A percentile compares a stretch with the other conserved stretches of the same genome.
These are phyloP conservation scores for Burhinus oedicnemus DNA, from an alignment of 2,113 vertebrate genomes.

Conservation along the genomic window DNA sequence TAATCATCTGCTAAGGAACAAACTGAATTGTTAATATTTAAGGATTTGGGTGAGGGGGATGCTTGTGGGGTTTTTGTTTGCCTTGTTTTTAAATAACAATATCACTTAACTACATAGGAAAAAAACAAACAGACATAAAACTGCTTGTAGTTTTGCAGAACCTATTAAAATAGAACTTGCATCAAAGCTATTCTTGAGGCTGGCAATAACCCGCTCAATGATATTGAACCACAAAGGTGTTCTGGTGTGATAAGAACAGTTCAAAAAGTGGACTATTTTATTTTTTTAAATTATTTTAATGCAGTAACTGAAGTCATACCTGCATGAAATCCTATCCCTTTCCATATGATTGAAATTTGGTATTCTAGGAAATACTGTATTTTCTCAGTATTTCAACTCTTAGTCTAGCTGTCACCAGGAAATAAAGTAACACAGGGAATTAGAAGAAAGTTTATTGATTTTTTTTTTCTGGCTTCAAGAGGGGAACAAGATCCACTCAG, in stretches of 20 bases:
- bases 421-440: not conserved
- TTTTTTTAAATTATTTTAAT: not conserved
- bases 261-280: not conserved
- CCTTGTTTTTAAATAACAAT: not conserved
- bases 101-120: not conserved
- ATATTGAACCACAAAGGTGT: not conserved
- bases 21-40: not conserved
- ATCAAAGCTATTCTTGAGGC: not conserved
- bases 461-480: not conserved
- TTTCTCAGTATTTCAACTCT: not conserved
- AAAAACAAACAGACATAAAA: not conserved
- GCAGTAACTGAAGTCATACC: not conserved
- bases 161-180: not conserved
- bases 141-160: not conserved
- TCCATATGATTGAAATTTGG: not conserved
- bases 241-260: not conserved
- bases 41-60: not conserved
- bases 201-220: not conserved
- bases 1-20: conserved; percentile 1
- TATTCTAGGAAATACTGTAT: not conserved
- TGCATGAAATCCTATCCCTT: not conserved
- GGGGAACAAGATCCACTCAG: not conserved
- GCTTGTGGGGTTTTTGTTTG: not conserved
- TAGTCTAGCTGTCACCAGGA: not conserved
- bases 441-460: not conserved